Base-by-base conservation (phyloP, 2,113 vertebrate genomes). In the Polypterus bichir region DNA sequence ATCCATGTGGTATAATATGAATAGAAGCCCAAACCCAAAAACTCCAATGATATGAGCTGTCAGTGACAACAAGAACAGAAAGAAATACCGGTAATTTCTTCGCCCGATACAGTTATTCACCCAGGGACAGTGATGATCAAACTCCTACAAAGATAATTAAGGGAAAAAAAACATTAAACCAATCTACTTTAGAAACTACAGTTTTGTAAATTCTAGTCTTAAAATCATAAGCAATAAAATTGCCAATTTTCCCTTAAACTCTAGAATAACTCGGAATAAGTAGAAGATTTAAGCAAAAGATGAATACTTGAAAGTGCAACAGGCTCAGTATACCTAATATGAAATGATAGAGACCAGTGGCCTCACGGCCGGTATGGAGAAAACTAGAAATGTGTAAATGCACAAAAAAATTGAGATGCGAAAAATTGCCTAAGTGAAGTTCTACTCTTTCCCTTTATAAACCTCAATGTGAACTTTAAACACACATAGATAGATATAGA, bases 61-160 rank as follows among this genome's bases (percentile, higher is more conserved):
- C 52, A 97, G 88, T 0, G 93, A 97, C 47, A 98, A 74, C 65
- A 98, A 76, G 79, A 98, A 98, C 47, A 98, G 90, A 83, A 98
- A 98, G 82, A 98, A 98, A 74, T 97, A 92, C 3, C 94, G 90
- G 79, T 98, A 98, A 74, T 98, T 98, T 74, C 95, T 84, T 10
- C 94, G 89, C 56, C 94, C 94, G 0, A 98, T 96, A 75, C 94
- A 98, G 80, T 97, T 98, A 78, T 98, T 97, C 68, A 97, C 92
- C 95, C 95, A 98, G 9, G 95, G 94, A 68, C 94, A 98, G 76
- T 97, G 94, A 70, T 97, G 95, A 74, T 97, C 95, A 63, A 97
- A 98, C 70, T 96, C 95, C 95, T 98, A 76, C 3, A 0, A 1
- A 49, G 3, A 4, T 27, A 27, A 27, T 27, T 27, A 27, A 27